Percentiles rank a stretch among this genome's conserved stretches.
phyloP scores from a whole-genome alignment of 2,113 vertebrate genomes.

The Mastomys coucha region DNA sequence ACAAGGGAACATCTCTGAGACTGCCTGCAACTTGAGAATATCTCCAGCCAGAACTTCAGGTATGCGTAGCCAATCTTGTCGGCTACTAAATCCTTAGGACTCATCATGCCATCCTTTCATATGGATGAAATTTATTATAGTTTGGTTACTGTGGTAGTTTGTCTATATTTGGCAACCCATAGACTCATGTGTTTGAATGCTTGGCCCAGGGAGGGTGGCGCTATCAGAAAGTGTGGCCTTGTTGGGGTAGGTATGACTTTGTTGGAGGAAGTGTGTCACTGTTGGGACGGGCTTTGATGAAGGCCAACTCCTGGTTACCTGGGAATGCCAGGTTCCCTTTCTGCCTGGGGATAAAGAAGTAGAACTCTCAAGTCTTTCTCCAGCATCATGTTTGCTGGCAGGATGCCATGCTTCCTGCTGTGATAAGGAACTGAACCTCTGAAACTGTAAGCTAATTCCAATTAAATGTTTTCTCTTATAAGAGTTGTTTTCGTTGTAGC shows the following conservation, averaged over 20 bases:
- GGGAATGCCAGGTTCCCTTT: not conserved
- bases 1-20: not conserved
- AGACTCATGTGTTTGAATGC: not conserved
- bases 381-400: not conserved
- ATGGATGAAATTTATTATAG: not conserved
- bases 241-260: too few relatives aligned
- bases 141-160: not conserved
- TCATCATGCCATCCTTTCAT: not conserved
- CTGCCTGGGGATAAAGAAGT: not conserved
- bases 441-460: not conserved
- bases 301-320: not conserved
- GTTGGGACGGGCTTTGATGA: not conserved
- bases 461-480: not conserved
- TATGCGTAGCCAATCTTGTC: not conserved
- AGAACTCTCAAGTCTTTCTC: not conserved
- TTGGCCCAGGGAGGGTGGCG: not conserved
- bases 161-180: not conserved
- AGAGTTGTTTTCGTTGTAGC: not conserved
- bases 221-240: not conserved
- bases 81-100: not conserved
- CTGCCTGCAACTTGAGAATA: not conserved
- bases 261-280: not conserved
- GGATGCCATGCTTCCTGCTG: not conserved
- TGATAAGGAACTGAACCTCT: not conserved
- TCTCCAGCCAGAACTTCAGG: not conserved